Conservation (phyloP, 2,888 invertebrate species). For the Phyllotreta cruciferae region DNA sequence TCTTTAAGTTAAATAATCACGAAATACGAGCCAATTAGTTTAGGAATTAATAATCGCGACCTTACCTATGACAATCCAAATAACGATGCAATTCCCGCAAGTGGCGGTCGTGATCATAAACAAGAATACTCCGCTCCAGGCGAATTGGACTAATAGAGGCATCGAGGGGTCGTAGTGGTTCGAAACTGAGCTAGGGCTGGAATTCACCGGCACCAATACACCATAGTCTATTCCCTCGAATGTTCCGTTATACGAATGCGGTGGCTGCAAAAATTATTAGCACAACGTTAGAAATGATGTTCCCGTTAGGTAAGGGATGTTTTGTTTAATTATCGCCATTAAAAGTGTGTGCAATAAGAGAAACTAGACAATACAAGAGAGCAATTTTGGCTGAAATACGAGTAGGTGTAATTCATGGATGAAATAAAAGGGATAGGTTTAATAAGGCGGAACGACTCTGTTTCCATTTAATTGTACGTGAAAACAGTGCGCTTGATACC, state of each 20-base stretch:
- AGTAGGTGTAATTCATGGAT: too few species aligned
- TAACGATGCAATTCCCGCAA: slow-evolving; percentile 88
- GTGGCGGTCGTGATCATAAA: slow-evolving; percentile 81
- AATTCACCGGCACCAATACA: slow-evolving; percentile 37
- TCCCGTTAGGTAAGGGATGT: too few species aligned
- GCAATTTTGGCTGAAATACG: too few species aligned
- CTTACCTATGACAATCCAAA: slow-evolving; percentile 91
- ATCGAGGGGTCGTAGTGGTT: slow-evolving; percentile 51
- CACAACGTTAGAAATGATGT: background rate
- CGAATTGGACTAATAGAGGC: slow-evolving; percentile 69
- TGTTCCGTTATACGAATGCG: slow-evolving; percentile 38
- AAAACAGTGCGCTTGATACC: too few species aligned
- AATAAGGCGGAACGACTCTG: too few species aligned
- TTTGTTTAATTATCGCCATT: too few species aligned
- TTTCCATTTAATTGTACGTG: too few species aligned
- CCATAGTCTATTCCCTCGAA: slow-evolving; percentile 50
- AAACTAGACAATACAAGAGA: too few species aligned
- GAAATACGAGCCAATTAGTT: too few species aligned
- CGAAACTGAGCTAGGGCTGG: slow-evolving; percentile 20
- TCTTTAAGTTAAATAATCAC: too few species aligned
- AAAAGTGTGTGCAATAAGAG: too few species aligned
- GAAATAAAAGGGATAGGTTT: too few species aligned
- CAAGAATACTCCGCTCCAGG: slow-evolving; percentile 79
- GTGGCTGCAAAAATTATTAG: background rate
- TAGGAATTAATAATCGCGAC: slow-evolving; percentile 11